phyloP scores from a whole-genome alignment of 2,113 vertebrate species.

The Halichoerus grypus region DNA sequence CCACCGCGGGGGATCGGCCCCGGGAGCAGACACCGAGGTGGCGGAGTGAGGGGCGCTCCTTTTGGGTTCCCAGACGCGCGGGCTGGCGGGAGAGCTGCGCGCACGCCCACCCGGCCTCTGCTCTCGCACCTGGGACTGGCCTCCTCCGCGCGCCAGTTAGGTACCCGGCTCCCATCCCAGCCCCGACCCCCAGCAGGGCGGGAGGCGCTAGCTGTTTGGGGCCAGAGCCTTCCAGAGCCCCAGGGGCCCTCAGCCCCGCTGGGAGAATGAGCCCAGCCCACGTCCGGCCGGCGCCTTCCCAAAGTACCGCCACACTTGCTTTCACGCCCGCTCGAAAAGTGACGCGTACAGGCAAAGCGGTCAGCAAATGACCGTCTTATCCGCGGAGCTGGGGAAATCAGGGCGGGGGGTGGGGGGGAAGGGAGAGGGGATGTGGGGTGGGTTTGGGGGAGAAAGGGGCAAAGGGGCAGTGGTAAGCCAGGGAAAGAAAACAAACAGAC shows the following conservation, averaged over 20 bases:
- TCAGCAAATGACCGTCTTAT: neutral
- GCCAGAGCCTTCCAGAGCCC: neutral
- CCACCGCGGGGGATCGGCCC: neutral
- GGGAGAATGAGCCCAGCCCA: neutral
- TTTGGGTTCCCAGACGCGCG: neutral
- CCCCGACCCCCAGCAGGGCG: neutral
- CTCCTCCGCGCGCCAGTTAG: neutral
- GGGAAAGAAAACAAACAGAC: conserved; percentile 48
- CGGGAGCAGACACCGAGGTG: neutral
- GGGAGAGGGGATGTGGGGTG: neutral
- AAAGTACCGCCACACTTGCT: neutral
- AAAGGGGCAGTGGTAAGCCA: neutral
- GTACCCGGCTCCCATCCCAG: no score
- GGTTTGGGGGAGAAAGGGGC: neutral
- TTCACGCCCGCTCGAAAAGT: conserved; percentile 5
- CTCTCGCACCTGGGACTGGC: conserved; percentile 34
- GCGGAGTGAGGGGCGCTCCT: neutral
- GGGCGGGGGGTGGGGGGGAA: neutral
- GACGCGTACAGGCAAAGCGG: neutral
- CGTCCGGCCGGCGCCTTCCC: neutral
- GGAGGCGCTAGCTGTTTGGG: neutral
- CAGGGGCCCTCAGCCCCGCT: neutral
- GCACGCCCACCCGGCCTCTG: neutral
- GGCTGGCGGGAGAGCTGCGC: neutral
- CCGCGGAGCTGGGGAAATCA: neutral